Base-by-base conservation (phyloP, 2,888 invertebrate species). In the Plebejus argus region DNA sequence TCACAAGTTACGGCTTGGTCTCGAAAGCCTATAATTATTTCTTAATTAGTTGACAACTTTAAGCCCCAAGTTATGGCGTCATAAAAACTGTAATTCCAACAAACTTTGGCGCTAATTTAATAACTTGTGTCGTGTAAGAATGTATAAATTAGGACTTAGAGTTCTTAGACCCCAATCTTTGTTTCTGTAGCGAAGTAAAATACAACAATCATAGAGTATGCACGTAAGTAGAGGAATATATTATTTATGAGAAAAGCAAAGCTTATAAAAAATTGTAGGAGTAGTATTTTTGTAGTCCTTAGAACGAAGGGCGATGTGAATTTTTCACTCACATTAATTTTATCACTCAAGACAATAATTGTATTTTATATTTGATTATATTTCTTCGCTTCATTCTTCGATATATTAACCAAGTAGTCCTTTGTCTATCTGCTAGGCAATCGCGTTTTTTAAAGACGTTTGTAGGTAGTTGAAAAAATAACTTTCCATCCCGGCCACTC, bases 91-190 rank as follows among this genome's bases (percentile, higher is more conserved):
- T 5, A 6, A 28, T 10, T 61, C 12, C 23, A 15, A 18, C 15
- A 66, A 66, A 66, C 28, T 28, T 66, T 33, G 66, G 4, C 33
- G 33, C 66, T 66, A 28, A 66, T 66, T 33, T 66, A 66, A 28
- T 66, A 66, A 66, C 66, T 66, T 66, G 15, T 28, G 66, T 33
- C 66, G 28, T 33, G 5, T 66, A 66, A 28, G 28, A 66, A 66
- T 33, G 66, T 66, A 66, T 66, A 66, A 66, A 66, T 66, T 66
- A 18, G 28, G 66, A 66, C 66, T 66, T 66, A 61, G 61, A 33
- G 28, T 28, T 28, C 18, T 66, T 66, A 61, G 61, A 10, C 61
- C 61, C 23, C 12, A 61, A 61, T 61, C 61, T 61, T 23, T 23
- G 61, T 61, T 61, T 58, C 61, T 23, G 61, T 23, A 61, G 20